Percentiles rank a stretch among this genome's conserved stretches.
phyloP scores from a whole-genome alignment of 2,888 invertebrate species.

The Brenthis ino region DNA sequence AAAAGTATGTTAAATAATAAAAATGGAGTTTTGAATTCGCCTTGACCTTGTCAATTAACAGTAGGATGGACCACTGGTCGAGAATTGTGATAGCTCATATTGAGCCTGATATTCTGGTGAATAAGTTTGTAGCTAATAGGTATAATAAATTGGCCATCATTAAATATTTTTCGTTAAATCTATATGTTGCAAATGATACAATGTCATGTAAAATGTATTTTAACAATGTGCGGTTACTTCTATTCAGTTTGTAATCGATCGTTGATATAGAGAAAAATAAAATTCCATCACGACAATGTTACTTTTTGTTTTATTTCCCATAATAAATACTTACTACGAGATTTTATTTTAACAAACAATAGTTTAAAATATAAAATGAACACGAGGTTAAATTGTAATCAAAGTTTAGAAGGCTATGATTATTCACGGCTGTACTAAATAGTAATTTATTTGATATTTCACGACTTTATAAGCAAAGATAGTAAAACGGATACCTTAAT shows the following conservation, averaged over 20 bases:
- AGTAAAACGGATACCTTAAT: no score
- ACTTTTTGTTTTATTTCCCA: slow-evolving; percentile 51
- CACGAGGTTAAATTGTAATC: background rate
- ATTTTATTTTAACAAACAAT: background rate
- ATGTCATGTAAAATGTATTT: slow-evolving; percentile 64
- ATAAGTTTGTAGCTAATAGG: slow-evolving; percentile 68
- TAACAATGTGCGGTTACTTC: slow-evolving; percentile 60
- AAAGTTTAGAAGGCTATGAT: background rate
- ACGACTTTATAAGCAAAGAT: background rate
- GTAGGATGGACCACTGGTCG: slow-evolving; percentile 67
- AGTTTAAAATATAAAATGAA: slow-evolving; percentile 1
- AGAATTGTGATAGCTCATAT: slow-evolving; percentile 79
- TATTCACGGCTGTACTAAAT: background rate
- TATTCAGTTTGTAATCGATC: slow-evolving; percentile 67
- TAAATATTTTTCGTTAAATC: slow-evolving; percentile 57
- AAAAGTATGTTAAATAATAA: slow-evolving; percentile 45
- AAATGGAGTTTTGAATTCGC: slow-evolving; percentile 60
- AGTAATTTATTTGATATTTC: background rate
- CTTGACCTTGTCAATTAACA: slow-evolving; percentile 69
- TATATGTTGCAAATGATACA: slow-evolving; percentile 62
- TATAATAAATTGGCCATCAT: slow-evolving; percentile 51
- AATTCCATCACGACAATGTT: slow-evolving; percentile 71
- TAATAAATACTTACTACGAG: background rate
- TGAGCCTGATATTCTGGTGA: slow-evolving; percentile 76
- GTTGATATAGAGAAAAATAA: slow-evolving; percentile 75